Base-by-base conservation (phyloP, 2,113 vertebrate species). In the Nycticryphes semicollaris region DNA sequence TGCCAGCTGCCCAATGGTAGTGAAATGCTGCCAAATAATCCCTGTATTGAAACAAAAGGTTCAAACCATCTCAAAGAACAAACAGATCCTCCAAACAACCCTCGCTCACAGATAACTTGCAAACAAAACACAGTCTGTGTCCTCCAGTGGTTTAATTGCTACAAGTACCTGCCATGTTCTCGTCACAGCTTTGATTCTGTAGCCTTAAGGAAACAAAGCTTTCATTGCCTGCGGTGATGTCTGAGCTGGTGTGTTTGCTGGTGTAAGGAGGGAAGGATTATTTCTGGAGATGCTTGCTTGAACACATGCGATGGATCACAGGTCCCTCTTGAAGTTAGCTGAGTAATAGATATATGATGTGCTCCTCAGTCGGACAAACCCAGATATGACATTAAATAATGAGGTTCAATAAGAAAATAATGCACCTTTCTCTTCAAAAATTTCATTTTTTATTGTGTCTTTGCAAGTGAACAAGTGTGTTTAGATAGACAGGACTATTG, bases 121-220 rank as follows among this genome's bases (percentile, higher is more conserved):
- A 85, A 96, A 92, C 50, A 84, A 93, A 94, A 84, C 66, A 60
- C 47, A 63, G 24, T 47, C 72, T 27, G 17, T 80, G 77, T 96
- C 82, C 89, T 96, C 69, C 90, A 84, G 66, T 84, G 70, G 87
- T 92, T 92, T 93, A 90, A 90, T 92, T 87, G 53, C 35, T 84
- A 62, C 76, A 89, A 87, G 88, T 87, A 64, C 69, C 84, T 92
- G 76, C 60, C 56, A 37, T 73, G 80, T 89, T 89, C 90, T 80
- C 87, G 43, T 93, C 82, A 59, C 20, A 73, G 7, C 66, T 89
- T 95, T 78, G 80, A 73, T 79, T 95, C 53, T 62, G 51, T 15
- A 94, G 66, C 73, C 57, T 89, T 57, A 72, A 89, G 73, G 76
- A 94, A 94, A 84, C 53, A 93, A 95, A 89, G 66, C 45, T 91